These are phyloP conservation scores for Coccyzus lansbergi DNA, from an alignment of 2,797 vertebrate genomes.

Conservation along the genomic window DNA sequence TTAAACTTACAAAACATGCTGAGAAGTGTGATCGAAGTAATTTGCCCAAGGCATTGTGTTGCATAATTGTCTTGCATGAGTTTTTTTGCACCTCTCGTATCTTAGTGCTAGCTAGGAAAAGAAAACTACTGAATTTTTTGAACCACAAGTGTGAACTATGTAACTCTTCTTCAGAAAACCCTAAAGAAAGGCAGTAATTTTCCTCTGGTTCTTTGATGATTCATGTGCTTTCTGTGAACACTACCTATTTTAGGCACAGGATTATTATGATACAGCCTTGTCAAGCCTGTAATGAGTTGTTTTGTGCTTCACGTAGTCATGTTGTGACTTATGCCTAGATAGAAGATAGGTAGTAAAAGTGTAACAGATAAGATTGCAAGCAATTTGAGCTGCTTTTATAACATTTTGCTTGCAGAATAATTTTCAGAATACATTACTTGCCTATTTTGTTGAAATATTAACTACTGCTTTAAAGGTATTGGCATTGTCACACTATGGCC, in stretches of 20 bases:
- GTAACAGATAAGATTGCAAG: not conserved
- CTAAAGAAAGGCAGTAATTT: not conserved
- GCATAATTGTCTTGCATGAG: not conserved
- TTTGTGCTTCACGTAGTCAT: not conserved
- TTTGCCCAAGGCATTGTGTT: not conserved
- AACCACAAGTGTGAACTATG: not conserved
- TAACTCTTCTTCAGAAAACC: not conserved
- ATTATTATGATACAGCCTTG: not conserved
- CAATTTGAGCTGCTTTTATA: not conserved
- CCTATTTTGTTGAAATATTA: not conserved
- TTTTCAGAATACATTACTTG: not conserved
- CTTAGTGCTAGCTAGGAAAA: not conserved
- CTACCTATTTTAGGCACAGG: not conserved
- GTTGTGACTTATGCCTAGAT: not conserved
- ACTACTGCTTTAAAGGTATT: not conserved
- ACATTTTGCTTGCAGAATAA: not conserved
- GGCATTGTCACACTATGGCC: not conserved
- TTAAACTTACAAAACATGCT: not conserved
- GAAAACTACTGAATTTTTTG: not conserved
- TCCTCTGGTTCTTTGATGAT: not conserved
- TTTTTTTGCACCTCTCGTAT: not conserved
- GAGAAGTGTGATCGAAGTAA: not conserved
- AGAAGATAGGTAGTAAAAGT: not conserved
- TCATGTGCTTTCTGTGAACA: not conserved
- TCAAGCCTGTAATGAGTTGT: not conserved